Base-by-base conservation (phyloP, 2,888 invertebrate genomes). In the Zaprionus lineosus region DNA sequence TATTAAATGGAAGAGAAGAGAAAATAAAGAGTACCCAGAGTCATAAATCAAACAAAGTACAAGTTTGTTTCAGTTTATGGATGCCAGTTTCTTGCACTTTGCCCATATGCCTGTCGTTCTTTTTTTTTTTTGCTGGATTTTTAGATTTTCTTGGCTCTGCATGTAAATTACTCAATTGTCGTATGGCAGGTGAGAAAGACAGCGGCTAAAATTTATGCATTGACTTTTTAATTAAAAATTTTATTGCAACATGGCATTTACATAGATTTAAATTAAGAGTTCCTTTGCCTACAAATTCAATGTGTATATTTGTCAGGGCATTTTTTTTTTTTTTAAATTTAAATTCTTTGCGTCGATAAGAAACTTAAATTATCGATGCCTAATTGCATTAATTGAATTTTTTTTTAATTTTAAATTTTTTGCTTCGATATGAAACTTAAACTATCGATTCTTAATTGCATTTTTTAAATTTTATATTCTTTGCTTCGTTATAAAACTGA, bases 161-260 rank as follows among this genome's bases (percentile, higher is more conserved):
- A 58, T 65, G 59, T 48, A 60, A 50, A 58, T 75, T 58, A 28
- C 56, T 36, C 53, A 63, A 57, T 72, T 56, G 58, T 36, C 39
- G 33, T 18, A 12, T 12, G 12, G 18, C 8, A 18, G n/a, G 31
- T 47, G 24, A 29, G 6, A 36, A 36, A 9, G 26, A 11, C 24
- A 31, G 11, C 16, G 28, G 39, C 31, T 47, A 53, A 71, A n/a
- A 73, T 67, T 74, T 74, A 66, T 64, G 43, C 53, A 72, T 68
- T 72, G 63, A 19, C 41, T 60, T 65, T 57, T 70, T 60, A 74
- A 65, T 60, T 57, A n/a, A 53, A 41, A 64, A 51, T 51, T 73
- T 47, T 29, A 33, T 44, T 21, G 24, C 31, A 43, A 55, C 6
- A 28, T 8, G 40, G 21, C 8, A 29, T 15, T 36, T 12, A 16